Evolutionary conservation across 92 coral and sea anemone genomes (phyloP).

Genomic region (Galaxea fascicularis): DNA sequence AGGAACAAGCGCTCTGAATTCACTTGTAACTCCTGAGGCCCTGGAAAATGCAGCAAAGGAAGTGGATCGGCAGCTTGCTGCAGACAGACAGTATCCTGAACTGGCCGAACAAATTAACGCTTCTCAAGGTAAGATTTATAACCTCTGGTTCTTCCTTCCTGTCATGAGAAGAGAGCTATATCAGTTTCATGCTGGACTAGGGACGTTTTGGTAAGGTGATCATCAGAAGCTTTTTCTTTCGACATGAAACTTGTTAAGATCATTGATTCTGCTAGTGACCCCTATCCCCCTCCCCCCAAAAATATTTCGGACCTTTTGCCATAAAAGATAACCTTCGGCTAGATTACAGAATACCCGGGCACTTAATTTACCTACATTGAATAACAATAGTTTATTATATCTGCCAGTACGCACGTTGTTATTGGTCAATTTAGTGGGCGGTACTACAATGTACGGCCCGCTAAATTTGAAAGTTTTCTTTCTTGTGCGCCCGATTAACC

Average conservation of each 20-base stretch:
- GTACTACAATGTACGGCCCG: too few species aligned
- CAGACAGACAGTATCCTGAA: conserved; percentile 95
- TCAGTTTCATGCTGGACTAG: background rate
- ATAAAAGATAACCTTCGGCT: too few species aligned
- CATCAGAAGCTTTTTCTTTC: background rate
- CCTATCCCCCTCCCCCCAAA: too few species aligned
- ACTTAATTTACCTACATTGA: too few species aligned
- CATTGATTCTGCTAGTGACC: too few species aligned
- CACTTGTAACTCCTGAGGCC: conserved; percentile 75
- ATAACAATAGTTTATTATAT: too few species aligned
- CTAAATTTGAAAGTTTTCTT: too few species aligned
- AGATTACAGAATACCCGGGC: too few species aligned
- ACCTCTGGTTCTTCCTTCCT: conserved; percentile 1
- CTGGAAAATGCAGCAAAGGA: conserved; percentile 95
- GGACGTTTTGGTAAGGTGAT: background rate
- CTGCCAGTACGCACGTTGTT: too few species aligned
- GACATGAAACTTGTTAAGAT: background rate
- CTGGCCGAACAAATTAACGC: conserved; percentile 81
- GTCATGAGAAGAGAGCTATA: background rate
- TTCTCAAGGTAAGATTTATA: conserved; percentile 77
- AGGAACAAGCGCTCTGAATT: conserved; percentile 65
- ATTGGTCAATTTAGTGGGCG: too few species aligned
- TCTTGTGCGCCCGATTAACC: too few species aligned
- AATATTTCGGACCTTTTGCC: too few species aligned
- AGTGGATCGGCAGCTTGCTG: conserved; percentile 86